Base-by-base conservation (phyloP, 2,888 invertebrate species). In the Tetranychus piercei region DNA sequence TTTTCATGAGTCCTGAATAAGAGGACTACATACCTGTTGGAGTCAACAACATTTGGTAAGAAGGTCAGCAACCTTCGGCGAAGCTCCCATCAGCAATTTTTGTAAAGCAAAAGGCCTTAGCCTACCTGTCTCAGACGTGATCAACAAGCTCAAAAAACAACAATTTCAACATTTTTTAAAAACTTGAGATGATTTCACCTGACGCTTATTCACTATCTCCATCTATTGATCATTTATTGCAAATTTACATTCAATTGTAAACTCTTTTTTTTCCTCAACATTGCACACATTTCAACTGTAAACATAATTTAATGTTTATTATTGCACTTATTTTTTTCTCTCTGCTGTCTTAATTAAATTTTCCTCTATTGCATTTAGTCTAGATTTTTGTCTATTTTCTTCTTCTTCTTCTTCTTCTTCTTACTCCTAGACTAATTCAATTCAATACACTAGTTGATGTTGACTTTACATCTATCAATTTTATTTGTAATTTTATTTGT, bases 81-180 rank as follows among this genome's bases (percentile, higher is more conserved):
- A 15, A 15, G 15, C 11, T 55, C 15, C 55, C 55, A 55, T 55
- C 55, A 55, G 55, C 55, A 55, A 55, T 55, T 55, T 55, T 55
- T 34, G 34, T 34, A 34, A 34, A 34, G 34, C 55, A 55, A 55
- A 15, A 15, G 9, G 15, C 55, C 55, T 55, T 55, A 55, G 55
- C 55, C 55, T 55, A 55, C 55, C 55, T 55, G 55, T 55, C 55
- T 55, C 55, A 55, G 55, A 55, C 55, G 55, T 55, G 55, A 55
- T 55, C 15, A 55, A 15, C 15, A 55, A 55, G 11, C 15, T 55
- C 55, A 55, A 34, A 34, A 34, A 34, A 34, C 34, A 34, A 34
- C 5, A 34, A 34, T 34, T 34, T 34, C 34, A 34, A 34, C 34
- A 34, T 34, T 34, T 34, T 34, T 34, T 34, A 34, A 18, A 20